Percentiles rank a stretch among this genome's conserved stretches.
Conservation (phyloP, 2,888 invertebrate species). For the Drosophila helvetica region DNA sequence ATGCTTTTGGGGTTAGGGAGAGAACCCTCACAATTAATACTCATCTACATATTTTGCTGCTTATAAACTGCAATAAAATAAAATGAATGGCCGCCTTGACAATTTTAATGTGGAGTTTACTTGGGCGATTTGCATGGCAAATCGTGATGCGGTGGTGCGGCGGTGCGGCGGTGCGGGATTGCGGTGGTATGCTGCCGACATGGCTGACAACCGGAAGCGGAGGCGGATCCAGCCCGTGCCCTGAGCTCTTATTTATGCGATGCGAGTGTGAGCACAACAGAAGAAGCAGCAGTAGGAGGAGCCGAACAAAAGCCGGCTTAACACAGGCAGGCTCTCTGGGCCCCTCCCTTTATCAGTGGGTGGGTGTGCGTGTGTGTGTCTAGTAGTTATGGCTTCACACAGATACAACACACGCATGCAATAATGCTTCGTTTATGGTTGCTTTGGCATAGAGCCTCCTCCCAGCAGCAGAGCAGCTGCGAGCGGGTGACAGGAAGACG, state of each 20-base stretch:
- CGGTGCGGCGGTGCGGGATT: neutral
- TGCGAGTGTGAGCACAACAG: slow-evolving; percentile 20
- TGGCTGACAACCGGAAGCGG: slow-evolving; percentile 15
- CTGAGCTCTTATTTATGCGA: slow-evolving; percentile 59
- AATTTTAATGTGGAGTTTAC: slow-evolving; percentile 48
- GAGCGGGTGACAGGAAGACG: slow-evolving; percentile 14
- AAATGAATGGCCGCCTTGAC: slow-evolving; percentile 53
- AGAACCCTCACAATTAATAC: slow-evolving; percentile 1
- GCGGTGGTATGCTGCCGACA: slow-evolving; percentile 8
- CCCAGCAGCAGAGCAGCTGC: neutral
- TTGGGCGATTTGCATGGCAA: slow-evolving; percentile 28
- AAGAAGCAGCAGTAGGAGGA: slow-evolving; percentile 1
- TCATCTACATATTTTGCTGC: slow-evolving; percentile 46
- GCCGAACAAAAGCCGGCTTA: slow-evolving; percentile 20
- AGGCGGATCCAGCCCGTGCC: slow-evolving; percentile 27
- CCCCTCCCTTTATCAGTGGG: neutral
- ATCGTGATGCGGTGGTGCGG: neutral
- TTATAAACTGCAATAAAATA: slow-evolving; percentile 59
- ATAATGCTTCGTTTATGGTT: slow-evolving; percentile 37
- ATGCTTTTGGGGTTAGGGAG: slow-evolving; percentile 5
- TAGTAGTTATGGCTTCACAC: neutral
- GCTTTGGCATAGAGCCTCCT: slow-evolving; percentile 26
- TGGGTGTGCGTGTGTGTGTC: slow-evolving; percentile 5
- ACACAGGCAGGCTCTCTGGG: slow-evolving; percentile 14
- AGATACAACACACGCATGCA: slow-evolving; percentile 31